Evolutionary conservation across 2,113 vertebrate species (phyloP).

Genomic region (Butorides virescens): DNA sequence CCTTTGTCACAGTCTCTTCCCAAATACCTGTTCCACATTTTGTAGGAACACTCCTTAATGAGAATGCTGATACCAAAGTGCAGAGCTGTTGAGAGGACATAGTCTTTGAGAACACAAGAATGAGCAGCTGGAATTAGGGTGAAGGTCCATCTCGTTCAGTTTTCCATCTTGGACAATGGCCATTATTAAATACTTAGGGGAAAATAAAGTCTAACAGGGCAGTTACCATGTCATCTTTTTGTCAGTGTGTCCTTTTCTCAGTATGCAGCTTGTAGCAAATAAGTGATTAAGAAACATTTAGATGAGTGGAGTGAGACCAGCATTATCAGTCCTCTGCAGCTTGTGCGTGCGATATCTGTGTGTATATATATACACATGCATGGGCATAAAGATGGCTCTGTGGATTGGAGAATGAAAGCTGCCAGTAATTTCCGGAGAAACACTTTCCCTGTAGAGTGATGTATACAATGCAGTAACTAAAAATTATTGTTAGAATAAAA

Average conservation of each 20-base stretch:
- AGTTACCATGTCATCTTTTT: not conserved
- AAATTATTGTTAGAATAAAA: not conserved
- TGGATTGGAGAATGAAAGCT: not conserved
- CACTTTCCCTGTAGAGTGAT: not conserved
- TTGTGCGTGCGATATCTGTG: not conserved
- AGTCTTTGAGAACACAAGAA: not conserved
- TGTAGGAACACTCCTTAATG: not conserved
- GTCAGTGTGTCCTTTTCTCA: not conserved
- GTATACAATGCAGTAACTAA: not conserved
- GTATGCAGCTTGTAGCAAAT: not conserved
- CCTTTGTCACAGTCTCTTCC: not conserved
- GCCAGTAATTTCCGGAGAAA: not conserved
- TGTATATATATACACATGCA: not conserved
- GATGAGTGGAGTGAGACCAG: not conserved
- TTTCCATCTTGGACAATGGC: not conserved
- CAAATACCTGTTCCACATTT: accelerated
- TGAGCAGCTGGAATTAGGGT: not conserved
- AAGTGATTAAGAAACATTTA: not conserved
- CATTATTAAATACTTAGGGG: not conserved
- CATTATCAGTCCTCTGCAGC: not conserved
- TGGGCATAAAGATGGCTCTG: not conserved
- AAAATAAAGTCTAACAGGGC: not conserved
- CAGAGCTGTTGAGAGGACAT: not conserved
- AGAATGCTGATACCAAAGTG: not conserved
- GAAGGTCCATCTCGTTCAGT: accelerated